These are phyloP conservation scores for Euwallacea fornicatus DNA, from an alignment of 1,140 invertebrate genomes.

Conservation along the genomic window DNA sequence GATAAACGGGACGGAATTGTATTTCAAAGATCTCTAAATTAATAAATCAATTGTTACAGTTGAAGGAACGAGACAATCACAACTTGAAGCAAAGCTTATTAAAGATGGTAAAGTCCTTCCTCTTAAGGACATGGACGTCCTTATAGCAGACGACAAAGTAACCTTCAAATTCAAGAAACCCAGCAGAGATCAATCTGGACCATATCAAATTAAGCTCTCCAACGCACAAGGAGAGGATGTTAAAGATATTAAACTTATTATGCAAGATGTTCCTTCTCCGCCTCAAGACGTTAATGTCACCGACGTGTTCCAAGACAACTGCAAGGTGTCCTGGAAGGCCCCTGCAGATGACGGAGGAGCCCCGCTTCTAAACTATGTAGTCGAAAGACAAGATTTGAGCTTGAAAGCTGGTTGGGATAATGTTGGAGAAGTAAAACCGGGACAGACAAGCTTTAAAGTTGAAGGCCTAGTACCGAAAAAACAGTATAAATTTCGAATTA, in stretches of 20 bases:
- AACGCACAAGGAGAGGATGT: constrained; percentile 87
- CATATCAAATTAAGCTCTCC: constrained; percentile 82
- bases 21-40: neutral
- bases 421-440: constrained; percentile 71
- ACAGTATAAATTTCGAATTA: constrained; percentile 93
- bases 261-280: constrained; percentile 86
- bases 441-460: constrained; percentile 77
- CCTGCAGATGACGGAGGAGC: constrained; percentile 92
- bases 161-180: constrained; percentile 91
- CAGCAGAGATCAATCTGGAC: constrained; percentile 74
- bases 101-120: constrained; percentile 87
- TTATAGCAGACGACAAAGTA: constrained; percentile 86
- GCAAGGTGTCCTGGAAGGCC: constrained; percentile 88
- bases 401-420: constrained; percentile 86
- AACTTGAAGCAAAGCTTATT: constrained; percentile 83
- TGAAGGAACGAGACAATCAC: constrained; percentile 80
- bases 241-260: constrained; percentile 80
- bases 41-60: constrained; percentile 59
- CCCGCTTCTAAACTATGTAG: constrained; percentile 86
- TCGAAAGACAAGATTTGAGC: constrained; percentile 92
- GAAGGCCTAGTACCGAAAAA: constrained; percentile 85
- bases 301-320: constrained; percentile 90
- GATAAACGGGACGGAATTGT: too few species aligned
- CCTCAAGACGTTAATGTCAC: constrained; percentile 88
- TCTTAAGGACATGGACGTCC: constrained; percentile 85